Base-by-base conservation (phyloP, 2,888 invertebrate genomes). In the Caenorhabditis sp. region DNA sequence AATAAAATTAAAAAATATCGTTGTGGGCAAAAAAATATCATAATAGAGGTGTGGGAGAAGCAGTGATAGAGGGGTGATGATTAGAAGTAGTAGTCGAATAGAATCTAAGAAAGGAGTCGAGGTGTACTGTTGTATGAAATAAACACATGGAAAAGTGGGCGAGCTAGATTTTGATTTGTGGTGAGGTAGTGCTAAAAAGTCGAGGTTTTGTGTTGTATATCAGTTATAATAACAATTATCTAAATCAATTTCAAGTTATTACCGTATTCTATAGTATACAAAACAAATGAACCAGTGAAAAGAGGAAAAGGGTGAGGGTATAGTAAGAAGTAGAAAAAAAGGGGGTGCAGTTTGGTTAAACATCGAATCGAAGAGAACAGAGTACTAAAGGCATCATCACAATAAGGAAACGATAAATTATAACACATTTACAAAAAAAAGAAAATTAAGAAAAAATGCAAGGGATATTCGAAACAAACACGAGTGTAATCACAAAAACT, bases 221-320 rank as follows among this genome's bases (percentile, higher is more conserved):
- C 10, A 53, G 21, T 53, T 2, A 53, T 53, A 21, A 3, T 23
- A 53, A 53, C 21, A 52, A 21, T 21, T 52, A 23, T 52, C 21
- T 23, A 10, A 23, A 23, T 52, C 23, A 52, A 4, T 52, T 52
- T 21, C 23, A 52, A 21, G 23, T 52, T 52, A 23, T 52, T 23
- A 20, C 21, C 23, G 21, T 52, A 52, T 52, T 52, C 23, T 52
- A 23, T 12, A 31, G 49, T 62, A 52, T 66, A 66, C 65, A 64
- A 66, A 63, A 66, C 63, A 63, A 61, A 59, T 20, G 63, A 63
- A 50, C n/a, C 53, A 36, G 52, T 53, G 53, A 21, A 21, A 4
- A 12, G 53, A 21, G 21, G 21, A 12, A 52, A 52, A 23, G 52
- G 21, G 21, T 52, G 52, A 52, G 23, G 7, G 52, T 23, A 52